A percentile compares a stretch with the other conserved stretches of the same genome.
Conservation (phyloP, 1,140 invertebrate species). For the Colletes gigas region DNA sequence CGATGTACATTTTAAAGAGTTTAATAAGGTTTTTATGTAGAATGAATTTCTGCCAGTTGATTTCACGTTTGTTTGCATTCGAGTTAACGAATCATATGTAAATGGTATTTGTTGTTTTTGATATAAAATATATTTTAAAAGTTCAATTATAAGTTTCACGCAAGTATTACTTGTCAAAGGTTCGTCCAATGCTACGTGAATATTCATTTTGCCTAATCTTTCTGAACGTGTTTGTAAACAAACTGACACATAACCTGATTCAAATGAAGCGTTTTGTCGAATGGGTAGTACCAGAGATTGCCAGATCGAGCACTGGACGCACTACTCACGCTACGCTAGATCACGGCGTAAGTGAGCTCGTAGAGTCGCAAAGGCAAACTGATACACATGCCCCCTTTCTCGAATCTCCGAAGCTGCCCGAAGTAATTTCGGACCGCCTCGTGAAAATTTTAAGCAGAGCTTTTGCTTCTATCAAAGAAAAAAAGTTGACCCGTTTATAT, state of each 20-base stretch:
- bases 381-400: too few species aligned
- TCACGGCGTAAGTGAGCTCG: too few species aligned
- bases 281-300: not conserved
- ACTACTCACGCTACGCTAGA: too few species aligned
- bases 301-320: too few species aligned
- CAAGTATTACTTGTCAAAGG: constrained; percentile 74
- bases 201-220: constrained; percentile 64
- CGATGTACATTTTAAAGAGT: constrained; percentile 66
- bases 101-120: constrained; percentile 79
- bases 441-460: too few species aligned
- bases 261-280: not conserved
- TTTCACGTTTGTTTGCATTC: constrained; percentile 65
- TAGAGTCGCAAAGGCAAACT: too few species aligned
- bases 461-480: too few species aligned
- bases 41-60: constrained; percentile 69
- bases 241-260: not conserved
- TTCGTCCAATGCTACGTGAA: constrained; percentile 73
- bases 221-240: constrained; percentile 31
- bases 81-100: constrained; percentile 70
- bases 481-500: too few species aligned
- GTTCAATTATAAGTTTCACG: constrained; percentile 72
- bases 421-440: too few species aligned
- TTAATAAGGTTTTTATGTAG: constrained; percentile 66
- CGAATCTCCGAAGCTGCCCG: too few species aligned
- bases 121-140: constrained; percentile 77